Conservation (phyloP, 2,888 invertebrate genomes). For the Sarcophaga subvicina region DNA sequence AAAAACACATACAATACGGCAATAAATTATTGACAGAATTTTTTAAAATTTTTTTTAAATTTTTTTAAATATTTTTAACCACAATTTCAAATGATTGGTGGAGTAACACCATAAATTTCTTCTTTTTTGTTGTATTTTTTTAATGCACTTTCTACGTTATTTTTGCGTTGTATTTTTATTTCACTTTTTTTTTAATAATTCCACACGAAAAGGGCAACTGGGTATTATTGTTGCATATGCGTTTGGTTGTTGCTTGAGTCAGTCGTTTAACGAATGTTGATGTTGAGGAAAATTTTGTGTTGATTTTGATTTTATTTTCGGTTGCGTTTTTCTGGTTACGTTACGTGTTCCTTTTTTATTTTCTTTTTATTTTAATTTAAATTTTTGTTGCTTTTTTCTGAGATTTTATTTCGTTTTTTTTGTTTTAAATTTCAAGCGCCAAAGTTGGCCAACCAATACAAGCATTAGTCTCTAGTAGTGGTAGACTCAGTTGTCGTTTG, state of each 20-base stretch:
- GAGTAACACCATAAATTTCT: no score
- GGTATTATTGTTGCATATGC: conserved; percentile 40
- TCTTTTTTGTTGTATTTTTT: conserved; percentile 12
- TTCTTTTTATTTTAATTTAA: conserved; percentile 11
- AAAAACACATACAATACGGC: conserved; percentile 12
- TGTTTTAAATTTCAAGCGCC: conserved; percentile 66
- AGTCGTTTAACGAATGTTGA: conserved; percentile 47
- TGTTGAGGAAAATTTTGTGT: conserved; percentile 73
- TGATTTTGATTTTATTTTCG: conserved; percentile 73
- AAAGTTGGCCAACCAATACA: conserved; percentile 69
- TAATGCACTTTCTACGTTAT: conserved; percentile 41
- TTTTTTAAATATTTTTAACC: neutral
- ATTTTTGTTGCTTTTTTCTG: conserved; percentile 8
- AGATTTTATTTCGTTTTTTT: conserved; percentile 47
- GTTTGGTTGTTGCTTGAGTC: conserved; percentile 70
- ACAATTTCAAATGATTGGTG: no score
- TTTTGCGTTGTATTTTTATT: conserved; percentile 32
- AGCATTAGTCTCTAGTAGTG: conserved; percentile 60
- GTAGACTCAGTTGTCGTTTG: conserved; percentile 31
- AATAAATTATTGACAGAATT: conserved; percentile 48
- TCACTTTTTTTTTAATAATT: conserved; percentile 33
- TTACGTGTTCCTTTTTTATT: conserved; percentile 17
- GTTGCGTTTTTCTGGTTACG: conserved; percentile 65
- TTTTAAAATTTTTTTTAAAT: conserved; percentile 1
- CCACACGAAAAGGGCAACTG: conserved; percentile 41